phyloP scores from a whole-genome alignment of 1,140 invertebrate species.

The Drosophila takahashii region DNA sequence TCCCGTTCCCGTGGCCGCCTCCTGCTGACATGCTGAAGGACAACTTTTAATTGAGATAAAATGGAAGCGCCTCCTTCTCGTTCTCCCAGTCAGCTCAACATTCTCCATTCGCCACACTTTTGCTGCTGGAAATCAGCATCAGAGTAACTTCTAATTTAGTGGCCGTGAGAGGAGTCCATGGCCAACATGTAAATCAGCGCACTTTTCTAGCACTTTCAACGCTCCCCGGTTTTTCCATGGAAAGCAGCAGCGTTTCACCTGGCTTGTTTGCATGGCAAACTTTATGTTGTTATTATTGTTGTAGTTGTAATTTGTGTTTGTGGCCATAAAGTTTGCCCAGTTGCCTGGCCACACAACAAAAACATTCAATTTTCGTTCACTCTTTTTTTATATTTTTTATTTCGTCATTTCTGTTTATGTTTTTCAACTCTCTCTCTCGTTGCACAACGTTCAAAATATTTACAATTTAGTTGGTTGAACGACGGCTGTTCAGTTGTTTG shows the following conservation, averaged over 20 bases:
- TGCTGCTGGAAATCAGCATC: slow-evolving; percentile 70
- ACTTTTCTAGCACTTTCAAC: slow-evolving; percentile 66
- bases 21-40: slow-evolving; percentile 78
- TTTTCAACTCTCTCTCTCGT: slow-evolving; percentile 29
- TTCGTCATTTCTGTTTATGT: slow-evolving; percentile 37
- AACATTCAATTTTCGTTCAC: slow-evolving; percentile 61
- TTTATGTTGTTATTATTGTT: slow-evolving; percentile 60
- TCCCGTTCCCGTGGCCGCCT: neutral
- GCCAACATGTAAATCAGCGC: slow-evolving; percentile 79
- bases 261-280: slow-evolving; percentile 71
- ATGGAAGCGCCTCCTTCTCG: slow-evolving; percentile 44
- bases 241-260: slow-evolving; percentile 31
- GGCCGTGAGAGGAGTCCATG: slow-evolving; percentile 70
- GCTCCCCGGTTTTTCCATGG: slow-evolving; percentile 16
- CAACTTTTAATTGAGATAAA: slow-evolving; percentile 83
- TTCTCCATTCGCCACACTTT: slow-evolving; percentile 17
- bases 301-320: slow-evolving; percentile 79
- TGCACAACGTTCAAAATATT: slow-evolving; percentile 64
- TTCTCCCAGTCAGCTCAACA: neutral
- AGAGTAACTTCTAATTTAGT: slow-evolving; percentile 83
- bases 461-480: slow-evolving; percentile 50
- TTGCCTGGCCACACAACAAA: slow-evolving; percentile 58
- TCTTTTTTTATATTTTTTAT: slow-evolving; percentile 6
- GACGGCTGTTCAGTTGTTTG: slow-evolving; percentile 54
- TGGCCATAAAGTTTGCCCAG: slow-evolving; percentile 72